A percentile compares a stretch with the other conserved stretches of the same genome.
Conservation (phyloP, 2,888 invertebrate genomes). For the Theodoxus fluviatilis region DNA sequence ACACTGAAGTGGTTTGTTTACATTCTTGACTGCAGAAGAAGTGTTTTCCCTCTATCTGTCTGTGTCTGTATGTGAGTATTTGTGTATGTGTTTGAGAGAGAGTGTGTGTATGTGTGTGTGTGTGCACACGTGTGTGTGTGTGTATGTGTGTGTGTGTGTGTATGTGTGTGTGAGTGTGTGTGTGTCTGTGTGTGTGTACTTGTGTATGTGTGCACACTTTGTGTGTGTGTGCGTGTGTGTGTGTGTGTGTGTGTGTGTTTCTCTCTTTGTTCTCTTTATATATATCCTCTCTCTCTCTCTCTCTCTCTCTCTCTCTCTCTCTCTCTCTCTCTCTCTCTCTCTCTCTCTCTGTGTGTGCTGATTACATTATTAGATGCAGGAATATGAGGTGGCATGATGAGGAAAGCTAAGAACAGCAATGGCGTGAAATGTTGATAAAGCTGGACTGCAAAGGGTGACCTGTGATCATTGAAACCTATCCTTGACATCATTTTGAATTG, state of each 20-base stretch:
- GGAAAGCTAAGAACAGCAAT: too few species aligned
- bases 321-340: constrained; percentile 11
- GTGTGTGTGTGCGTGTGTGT: not conserved
- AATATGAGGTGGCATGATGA: too few species aligned
- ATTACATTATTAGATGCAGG: too few species aligned
- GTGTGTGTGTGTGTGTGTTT: not conserved
- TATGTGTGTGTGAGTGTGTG: constrained; percentile 8
- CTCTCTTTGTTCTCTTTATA: not conserved
- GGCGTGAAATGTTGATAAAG: too few species aligned
- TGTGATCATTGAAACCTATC: too few species aligned
- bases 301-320: not conserved
- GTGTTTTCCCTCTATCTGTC: not conserved
- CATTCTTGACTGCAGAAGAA: too few species aligned
- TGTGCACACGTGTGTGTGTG: not conserved
- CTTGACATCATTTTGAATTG: too few species aligned
- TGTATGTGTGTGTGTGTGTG: not conserved
- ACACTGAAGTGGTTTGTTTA: too few species aligned
- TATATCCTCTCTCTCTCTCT: too few species aligned
- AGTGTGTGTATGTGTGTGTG: constrained; percentile 14
- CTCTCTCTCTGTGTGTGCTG: constrained; percentile 7
- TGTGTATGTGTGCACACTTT: not conserved
- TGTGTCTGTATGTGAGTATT: not conserved
- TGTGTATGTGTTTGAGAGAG: not conserved
- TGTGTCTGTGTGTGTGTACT: constrained; percentile 1
- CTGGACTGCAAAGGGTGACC: too few species aligned